A percentile compares a stretch with the other conserved stretches of the same genome.
These are phyloP conservation scores for Hiodon tergisus DNA, from an alignment of 2,113 vertebrate species.

Conservation along the genomic window DNA sequence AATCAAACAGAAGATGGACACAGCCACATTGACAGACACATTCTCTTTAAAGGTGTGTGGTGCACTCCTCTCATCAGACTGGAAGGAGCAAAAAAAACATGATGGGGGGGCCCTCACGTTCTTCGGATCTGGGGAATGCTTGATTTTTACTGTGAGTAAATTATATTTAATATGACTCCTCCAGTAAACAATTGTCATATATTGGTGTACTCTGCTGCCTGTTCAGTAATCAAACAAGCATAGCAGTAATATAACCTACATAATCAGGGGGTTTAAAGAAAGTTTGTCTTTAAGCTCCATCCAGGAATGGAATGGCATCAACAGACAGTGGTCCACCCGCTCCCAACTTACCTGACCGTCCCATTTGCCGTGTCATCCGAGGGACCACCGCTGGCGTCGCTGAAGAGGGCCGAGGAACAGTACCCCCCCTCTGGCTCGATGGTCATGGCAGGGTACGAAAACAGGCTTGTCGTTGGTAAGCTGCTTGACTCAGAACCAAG, in stretches of 20 bases:
- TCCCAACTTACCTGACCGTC: conserved; percentile 52
- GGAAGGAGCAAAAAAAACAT: conserved; percentile 63
- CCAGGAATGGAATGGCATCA: conserved; percentile 73
- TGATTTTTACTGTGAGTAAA: conserved; percentile 74
- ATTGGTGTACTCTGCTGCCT: too few relatives aligned
- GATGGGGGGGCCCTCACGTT: conserved; percentile 48
- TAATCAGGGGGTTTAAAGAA: background rate
- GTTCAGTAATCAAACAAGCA: too few relatives aligned
- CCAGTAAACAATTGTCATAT: too few relatives aligned
- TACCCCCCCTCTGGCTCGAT: conserved; percentile 62
- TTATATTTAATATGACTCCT: too few relatives aligned
- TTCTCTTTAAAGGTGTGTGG: conserved; percentile 65
- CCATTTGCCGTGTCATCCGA: conserved; percentile 45
- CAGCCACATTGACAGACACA: too few relatives aligned
- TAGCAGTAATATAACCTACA: too few relatives aligned
- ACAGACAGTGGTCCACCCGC: conserved; percentile 68
- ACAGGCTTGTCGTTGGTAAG: conserved; percentile 69
- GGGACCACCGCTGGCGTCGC: conserved; percentile 52
- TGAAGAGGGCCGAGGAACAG: conserved; percentile 61
- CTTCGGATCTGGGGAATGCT: conserved; percentile 81
- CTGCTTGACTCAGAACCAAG: background rate
- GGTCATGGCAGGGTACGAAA: conserved; percentile 66
- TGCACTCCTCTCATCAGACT: conserved; percentile 72
- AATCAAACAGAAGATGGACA: background rate
- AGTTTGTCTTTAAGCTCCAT: conserved; percentile 58